phyloP scores from a whole-genome alignment of 2,113 vertebrate genomes.

The Epinephelus moara region DNA sequence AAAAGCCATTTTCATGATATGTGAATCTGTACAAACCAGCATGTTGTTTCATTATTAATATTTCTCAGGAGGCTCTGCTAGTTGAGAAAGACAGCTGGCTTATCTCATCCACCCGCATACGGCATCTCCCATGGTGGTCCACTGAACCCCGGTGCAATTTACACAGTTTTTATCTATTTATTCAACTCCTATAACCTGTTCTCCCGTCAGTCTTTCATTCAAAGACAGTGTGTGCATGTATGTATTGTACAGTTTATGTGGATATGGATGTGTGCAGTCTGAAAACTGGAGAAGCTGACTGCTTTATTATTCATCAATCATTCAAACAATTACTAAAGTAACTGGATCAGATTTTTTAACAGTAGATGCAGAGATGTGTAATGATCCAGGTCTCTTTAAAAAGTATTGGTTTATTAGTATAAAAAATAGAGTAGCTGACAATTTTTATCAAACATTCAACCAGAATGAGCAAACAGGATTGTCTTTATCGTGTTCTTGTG shows the following conservation, averaged over 20 bases:
- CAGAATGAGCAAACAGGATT: too few species aligned
- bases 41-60: constrained; percentile 73
- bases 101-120: constrained; percentile 4
- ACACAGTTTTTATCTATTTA: constrained; percentile 52
- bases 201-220: constrained; percentile 22
- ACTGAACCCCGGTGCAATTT: constrained; percentile 46
- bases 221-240: background rate
- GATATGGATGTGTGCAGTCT: background rate
- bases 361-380: background rate
- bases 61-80: constrained; percentile 48
- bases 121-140: constrained; percentile 44
- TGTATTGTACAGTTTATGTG: background rate
- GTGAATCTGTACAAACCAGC: constrained; percentile 63
- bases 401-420: background rate
- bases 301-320: background rate
- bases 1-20: constrained; percentile 72
- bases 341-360: background rate
- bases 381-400: background rate
- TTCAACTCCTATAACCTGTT: constrained; percentile 32
- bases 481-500: too few species aligned
- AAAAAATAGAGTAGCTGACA: background rate
- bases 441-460: too few species aligned
- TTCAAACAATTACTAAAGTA: background rate
- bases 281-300: background rate
- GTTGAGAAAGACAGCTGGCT: constrained; percentile 36